Base-by-base conservation (phyloP, 2,888 invertebrate genomes). In the Odiellus spinosus region DNA sequence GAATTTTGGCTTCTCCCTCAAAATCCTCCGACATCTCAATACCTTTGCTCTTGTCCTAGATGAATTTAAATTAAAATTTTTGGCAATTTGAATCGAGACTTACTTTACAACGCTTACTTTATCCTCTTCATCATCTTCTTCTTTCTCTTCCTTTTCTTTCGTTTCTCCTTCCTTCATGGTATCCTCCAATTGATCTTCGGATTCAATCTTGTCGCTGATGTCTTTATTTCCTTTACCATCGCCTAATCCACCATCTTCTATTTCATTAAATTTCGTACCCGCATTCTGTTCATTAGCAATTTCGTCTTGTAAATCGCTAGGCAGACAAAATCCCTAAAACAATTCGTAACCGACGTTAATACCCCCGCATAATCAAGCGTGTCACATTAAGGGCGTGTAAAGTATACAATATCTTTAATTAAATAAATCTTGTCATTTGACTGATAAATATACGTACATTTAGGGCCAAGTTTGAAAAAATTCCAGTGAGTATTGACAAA, bases 21-120 rank as follows among this genome's bases (percentile, higher is more conserved):
- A 96, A 91, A 63, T 96, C 87, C 56, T 93, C 91, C 15, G 84
- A 82, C 88, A 95, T 91, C 59, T 95, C 91, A 46, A 95, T 79
- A 15, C 88, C 90, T 43, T 86, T 81, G 52, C 91, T 85, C 64
- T 86, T 83, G 62, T 91, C 87, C 60, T 67, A 52, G 40, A 61
- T 19, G 2, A 42, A n/a, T 35, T 17, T 15, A 17, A 6, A 36
- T 6, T 36, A 36, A 36, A 36, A 33, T 10, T 33, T 33, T 33
- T 10, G 10, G 12, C 34, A 10, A 10, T 33, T 33, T 10, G 12
- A 33, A 10, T 10, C 10, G 36, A 12, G 17, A 36, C 17, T 36
- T 36, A 36, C 36, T 12, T 15, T 36, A 12, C 17, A 6, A 11
- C 4, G 11, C 18, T 38, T 3, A 38, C 38, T n/a, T 32, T 26